These are phyloP conservation scores for Vireo altiloquus DNA, from an alignment of 2,113 vertebrate genomes.

Conservation along the genomic window DNA sequence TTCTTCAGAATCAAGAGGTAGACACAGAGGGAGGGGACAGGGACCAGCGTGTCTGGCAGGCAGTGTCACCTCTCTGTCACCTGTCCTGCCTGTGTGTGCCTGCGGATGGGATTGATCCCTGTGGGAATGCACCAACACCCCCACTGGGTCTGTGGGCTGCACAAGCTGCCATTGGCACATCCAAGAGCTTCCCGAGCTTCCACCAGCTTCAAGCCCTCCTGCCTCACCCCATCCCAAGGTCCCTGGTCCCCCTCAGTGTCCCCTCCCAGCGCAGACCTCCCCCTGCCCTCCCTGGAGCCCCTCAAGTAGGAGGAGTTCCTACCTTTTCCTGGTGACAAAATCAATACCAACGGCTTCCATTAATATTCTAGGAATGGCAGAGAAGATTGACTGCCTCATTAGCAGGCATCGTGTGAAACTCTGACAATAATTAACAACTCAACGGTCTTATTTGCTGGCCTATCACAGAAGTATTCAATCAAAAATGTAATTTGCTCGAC, in stretches of 20 bases:
- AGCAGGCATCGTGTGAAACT: constrained; percentile 74
- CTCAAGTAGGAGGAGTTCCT: neutral
- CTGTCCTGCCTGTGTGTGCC: accelerated
- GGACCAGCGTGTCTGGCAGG: accelerated
- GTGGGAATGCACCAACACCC: neutral
- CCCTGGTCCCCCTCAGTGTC: neutral
- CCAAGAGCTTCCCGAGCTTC: neutral
- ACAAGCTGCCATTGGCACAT: accelerated
- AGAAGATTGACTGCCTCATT: constrained; percentile 82
- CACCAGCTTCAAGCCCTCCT: neutral
- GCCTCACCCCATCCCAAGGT: neutral
- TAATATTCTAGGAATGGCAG: constrained; percentile 73
- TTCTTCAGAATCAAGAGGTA: neutral
- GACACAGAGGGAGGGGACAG: neutral
- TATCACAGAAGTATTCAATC: constrained; percentile 83
- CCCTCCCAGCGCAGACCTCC: neutral
- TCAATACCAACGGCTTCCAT: constrained; percentile 56
- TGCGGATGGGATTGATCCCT: neutral
- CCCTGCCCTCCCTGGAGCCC: neutral
- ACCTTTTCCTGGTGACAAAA: constrained; percentile 1
- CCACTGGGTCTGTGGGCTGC: accelerated
- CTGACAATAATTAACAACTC: constrained; percentile 85
- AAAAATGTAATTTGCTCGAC: constrained; percentile 82
- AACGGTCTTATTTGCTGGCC: constrained; percentile 80
- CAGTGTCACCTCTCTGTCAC: neutral